Evolutionary conservation across 2,888 invertebrate species (phyloP).

Genomic region (Synergus gifuensis): DNA sequence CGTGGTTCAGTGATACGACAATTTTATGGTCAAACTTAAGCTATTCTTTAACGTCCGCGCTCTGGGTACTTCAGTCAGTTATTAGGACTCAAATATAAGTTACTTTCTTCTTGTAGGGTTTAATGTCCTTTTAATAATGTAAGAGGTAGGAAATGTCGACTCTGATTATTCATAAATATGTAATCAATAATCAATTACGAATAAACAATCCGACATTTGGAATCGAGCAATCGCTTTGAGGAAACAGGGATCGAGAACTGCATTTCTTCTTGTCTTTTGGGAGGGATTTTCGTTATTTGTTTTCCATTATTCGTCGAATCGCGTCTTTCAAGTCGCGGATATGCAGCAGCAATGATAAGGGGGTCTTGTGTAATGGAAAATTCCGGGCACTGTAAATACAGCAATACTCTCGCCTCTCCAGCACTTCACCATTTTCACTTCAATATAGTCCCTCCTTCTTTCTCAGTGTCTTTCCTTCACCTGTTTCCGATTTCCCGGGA

Average conservation of each 20-base stretch:
- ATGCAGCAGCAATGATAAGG: conserved; percentile 64
- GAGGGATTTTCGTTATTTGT: conserved; percentile 14
- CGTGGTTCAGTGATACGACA: no score
- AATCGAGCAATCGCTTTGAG: not conserved
- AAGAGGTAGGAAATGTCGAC: no score
- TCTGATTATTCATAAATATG: no score
- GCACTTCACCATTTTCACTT: conserved; percentile 3
- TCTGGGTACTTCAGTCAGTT: no score
- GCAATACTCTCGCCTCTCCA: conserved; percentile 42
- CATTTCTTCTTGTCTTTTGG: not conserved
- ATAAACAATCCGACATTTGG: no score
- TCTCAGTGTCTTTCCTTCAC: conserved; percentile 43
- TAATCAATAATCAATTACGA: no score
- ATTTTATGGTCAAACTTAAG: no score
- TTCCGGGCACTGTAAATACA: conserved; percentile 58
- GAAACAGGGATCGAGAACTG: not conserved
- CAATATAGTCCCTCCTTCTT: not conserved
- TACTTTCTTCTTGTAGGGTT: no score
- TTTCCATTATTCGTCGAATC: conserved; percentile 28
- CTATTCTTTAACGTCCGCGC: no score
- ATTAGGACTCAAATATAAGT: no score
- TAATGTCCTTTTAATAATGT: no score
- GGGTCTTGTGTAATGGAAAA: conserved; percentile 65
- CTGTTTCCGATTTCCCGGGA: conserved; percentile 56
- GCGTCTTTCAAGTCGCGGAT: conserved; percentile 8